Evolutionary conservation across 1,140 invertebrate species (phyloP).

Genomic region (Drosophila bipectinata): DNA sequence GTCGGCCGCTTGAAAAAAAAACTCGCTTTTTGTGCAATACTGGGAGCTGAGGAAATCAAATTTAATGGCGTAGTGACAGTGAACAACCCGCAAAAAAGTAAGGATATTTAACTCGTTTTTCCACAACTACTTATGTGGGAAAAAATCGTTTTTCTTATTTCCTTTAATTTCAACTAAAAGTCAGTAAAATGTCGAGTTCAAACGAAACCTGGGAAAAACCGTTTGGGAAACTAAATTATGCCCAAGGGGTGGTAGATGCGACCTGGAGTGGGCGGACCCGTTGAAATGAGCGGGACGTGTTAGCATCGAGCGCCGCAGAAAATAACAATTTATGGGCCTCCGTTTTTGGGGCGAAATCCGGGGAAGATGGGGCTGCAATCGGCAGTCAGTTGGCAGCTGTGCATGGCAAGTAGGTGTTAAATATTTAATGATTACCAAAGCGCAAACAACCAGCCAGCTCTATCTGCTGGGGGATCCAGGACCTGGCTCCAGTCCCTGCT

Average conservation of each 20-base stretch:
- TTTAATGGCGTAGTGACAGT: conserved; percentile 17
- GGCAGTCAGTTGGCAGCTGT: conserved; percentile 24
- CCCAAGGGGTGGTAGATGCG: conserved; percentile 3
- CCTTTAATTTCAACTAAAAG: conserved; percentile 8
- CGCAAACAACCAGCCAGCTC: conserved; percentile 33
- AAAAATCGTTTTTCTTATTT: conserved; percentile 28
- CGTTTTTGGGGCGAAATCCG: not conserved
- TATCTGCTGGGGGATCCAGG: conserved; percentile 9
- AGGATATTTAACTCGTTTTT: conserved; percentile 22
- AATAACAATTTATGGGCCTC: conserved; percentile 51
- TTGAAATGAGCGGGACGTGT: conserved; percentile 50
- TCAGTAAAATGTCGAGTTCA: conserved; percentile 9
- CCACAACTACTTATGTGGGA: conserved; percentile 3
- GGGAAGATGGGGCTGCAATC: conserved; percentile 24
- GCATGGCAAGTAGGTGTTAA: conserved; percentile 68
- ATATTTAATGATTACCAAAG: conserved; percentile 72
- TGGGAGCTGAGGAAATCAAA: conserved; percentile 21
- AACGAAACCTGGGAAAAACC: conserved; percentile 1
- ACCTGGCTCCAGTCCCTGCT: conserved; percentile 8
- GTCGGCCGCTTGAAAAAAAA: conserved; percentile 13
- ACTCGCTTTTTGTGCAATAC: not conserved
- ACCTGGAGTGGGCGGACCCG: conserved; percentile 13
- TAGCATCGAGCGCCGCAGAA: conserved; percentile 26
- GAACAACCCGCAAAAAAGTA: not conserved
- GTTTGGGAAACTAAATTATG: conserved; percentile 36